phyloP scores from a whole-genome alignment of 2,113 vertebrate species.

The Tenebrosternarchus preto region DNA sequence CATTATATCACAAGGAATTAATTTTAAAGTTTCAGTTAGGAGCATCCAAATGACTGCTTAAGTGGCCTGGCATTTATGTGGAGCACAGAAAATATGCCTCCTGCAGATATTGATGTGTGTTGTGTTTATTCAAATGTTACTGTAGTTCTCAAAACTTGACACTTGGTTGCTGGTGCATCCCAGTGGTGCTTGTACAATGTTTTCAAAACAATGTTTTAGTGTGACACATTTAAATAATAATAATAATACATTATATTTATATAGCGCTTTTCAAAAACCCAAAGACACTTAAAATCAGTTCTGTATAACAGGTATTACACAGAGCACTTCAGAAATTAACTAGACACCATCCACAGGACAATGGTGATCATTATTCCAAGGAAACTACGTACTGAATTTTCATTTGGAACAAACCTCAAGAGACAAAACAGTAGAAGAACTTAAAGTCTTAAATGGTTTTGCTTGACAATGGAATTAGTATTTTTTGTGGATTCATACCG shows the following conservation, averaged over 20 bases:
- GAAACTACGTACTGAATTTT: neutral
- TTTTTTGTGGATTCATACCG: neutral
- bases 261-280: too few species aligned
- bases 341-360: slow-evolving; percentile 28
- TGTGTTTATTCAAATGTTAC: neutral
- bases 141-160: neutral
- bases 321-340: neutral
- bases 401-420: neutral
- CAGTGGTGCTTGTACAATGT: too few species aligned
- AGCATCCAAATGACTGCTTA: neutral
- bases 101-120: neutral
- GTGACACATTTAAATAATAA: neutral
- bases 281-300: too few species aligned
- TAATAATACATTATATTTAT: too few species aligned
- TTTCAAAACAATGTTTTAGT: neutral
- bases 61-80: neutral
- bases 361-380: neutral
- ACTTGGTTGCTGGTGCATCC: too few species aligned
- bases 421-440: neutral
- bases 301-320: neutral
- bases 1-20: too few species aligned
- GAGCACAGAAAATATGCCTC: neutral
- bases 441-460: neutral
- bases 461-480: neutral
- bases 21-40: too few species aligned